Conservation (phyloP, 2,888 invertebrate genomes). For the Hedya salicella region DNA sequence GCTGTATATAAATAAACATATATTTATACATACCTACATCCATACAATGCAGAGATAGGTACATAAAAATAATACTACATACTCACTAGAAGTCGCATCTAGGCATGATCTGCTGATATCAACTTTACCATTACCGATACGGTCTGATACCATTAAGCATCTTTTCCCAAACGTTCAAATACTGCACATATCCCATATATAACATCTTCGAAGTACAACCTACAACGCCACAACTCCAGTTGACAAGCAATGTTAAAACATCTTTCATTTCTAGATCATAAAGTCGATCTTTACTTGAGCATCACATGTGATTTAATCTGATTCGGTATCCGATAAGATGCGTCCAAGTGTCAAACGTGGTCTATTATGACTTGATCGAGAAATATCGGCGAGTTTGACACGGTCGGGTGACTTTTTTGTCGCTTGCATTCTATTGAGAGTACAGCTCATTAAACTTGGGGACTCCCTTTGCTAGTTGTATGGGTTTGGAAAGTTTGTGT, state of each 20-base stretch:
- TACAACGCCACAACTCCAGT: constrained; percentile 3
- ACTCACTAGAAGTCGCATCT: too few species aligned
- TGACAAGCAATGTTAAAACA: not conserved
- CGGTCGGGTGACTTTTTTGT: constrained; percentile 45
- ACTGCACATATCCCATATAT: constrained; percentile 25
- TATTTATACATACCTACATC: too few species aligned
- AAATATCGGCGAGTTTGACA: constrained; percentile 46
- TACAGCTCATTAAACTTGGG: constrained; percentile 32
- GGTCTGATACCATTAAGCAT: not conserved
- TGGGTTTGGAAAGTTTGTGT: not conserved
- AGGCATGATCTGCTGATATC: not conserved
- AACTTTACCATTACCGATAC: constrained; percentile 11
- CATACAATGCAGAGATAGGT: too few species aligned
- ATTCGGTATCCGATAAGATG: not conserved
- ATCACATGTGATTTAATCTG: not conserved
- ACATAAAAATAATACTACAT: not conserved
- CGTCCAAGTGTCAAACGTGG: constrained; percentile 46
- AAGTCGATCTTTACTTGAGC: not conserved
- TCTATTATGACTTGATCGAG: constrained; percentile 47
- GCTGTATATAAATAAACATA: too few species aligned
- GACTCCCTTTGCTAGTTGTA: not conserved
- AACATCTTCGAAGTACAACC: not conserved
- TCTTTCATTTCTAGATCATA: not conserved
- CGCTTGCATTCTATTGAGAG: constrained; percentile 38
- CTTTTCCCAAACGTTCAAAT: constrained; percentile 13